phyloP scores from a whole-genome alignment of 1,140 invertebrate genomes.

The Cryptotermes secundus region DNA sequence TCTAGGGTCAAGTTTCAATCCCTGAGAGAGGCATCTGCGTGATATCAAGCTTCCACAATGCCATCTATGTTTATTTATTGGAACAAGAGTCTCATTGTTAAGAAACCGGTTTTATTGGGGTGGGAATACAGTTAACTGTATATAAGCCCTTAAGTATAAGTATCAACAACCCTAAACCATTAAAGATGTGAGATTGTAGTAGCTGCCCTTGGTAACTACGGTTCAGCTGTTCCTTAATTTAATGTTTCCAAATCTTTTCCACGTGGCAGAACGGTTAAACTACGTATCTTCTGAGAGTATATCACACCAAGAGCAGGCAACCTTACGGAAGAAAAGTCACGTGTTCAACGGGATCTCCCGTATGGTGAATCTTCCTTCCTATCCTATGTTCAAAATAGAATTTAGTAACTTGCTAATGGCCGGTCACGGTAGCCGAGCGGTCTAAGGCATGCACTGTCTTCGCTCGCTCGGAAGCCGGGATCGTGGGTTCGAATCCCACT shows the following conservation, averaged over 20 bases:
- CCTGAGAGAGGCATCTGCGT: not conserved
- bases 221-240: not conserved
- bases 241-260: not conserved
- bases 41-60: not conserved
- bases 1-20: slow-evolving; percentile 8
- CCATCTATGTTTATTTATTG: slow-evolving; percentile 5
- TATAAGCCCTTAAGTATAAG: not conserved
- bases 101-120: not conserved
- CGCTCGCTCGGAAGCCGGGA: no score
- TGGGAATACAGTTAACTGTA: not conserved
- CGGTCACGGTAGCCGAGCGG: no score
- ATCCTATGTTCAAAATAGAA: no score
- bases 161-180: slow-evolving; percentile 5
- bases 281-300: no score
- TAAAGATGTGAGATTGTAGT: not conserved
- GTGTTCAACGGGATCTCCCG: no score
- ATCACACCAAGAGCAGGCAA: no score
- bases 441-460: no score
- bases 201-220: not conserved
- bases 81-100: not conserved
- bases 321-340: no score
- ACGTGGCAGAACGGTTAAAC: no score
- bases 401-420: no score
- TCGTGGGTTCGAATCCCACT: no score
- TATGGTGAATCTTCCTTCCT: no score